phyloP scores from a whole-genome alignment of 1,140 invertebrate genomes.

The Drosophila suzukii region DNA sequence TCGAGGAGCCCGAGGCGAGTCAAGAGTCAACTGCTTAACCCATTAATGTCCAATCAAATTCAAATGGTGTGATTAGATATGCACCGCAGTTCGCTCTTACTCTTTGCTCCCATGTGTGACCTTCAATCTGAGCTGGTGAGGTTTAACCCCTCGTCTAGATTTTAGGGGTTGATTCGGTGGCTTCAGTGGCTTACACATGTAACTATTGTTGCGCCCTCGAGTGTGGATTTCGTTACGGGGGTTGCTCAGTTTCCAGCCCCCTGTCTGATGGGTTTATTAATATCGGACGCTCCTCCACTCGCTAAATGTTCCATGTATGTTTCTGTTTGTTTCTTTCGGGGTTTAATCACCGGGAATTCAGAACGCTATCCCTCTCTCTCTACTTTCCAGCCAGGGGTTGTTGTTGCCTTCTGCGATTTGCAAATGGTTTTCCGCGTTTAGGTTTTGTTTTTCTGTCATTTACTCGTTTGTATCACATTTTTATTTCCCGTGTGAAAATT shows the following conservation, averaged over 20 bases:
- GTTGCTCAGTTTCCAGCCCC: conserved; percentile 58
- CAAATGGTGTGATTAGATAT: conserved; percentile 72
- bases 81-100: conserved; percentile 33
- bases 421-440: conserved; percentile 82
- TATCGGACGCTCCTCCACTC: conserved; percentile 60
- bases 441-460: conserved; percentile 76
- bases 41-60: conserved; percentile 78
- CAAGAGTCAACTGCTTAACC: conserved; percentile 74
- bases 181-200: conserved; percentile 64
- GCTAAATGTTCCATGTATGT: conserved; percentile 55
- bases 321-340: conserved; percentile 68
- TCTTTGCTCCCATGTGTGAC: conserved; percentile 37
- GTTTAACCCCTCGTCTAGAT: conserved; percentile 35
- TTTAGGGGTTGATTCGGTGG: conserved; percentile 60
- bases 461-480: conserved; percentile 76
- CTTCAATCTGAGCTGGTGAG: conserved; percentile 52
- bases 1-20: conserved; percentile 37
- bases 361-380: conserved; percentile 10
- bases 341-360: conserved; percentile 60
- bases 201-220: conserved; percentile 59
- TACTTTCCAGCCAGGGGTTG: conserved; percentile 41
- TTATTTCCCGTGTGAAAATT: conserved; percentile 82
- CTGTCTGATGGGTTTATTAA: conserved; percentile 77
- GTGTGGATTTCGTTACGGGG: conserved; percentile 48
- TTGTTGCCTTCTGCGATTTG: conserved; percentile 65